Percentiles rank a stretch among this genome's conserved stretches.
phyloP scores from a whole-genome alignment of 2,113 vertebrate species.

The Mirounga angustirostris region DNA sequence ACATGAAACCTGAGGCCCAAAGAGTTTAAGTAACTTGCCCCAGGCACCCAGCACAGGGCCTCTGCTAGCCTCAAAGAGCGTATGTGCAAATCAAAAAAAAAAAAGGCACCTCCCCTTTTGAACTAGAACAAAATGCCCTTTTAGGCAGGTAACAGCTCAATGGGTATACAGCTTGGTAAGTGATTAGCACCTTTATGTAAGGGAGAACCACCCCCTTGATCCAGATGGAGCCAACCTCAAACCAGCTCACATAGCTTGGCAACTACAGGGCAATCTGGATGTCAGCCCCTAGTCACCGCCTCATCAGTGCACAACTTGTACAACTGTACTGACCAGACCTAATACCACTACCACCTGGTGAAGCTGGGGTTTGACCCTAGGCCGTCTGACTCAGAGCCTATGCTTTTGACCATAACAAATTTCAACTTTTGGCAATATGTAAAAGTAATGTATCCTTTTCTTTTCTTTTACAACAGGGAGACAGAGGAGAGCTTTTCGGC shows the following conservation, averaged over 20 bases:
- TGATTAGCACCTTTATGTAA: neutral
- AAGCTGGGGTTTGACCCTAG: neutral
- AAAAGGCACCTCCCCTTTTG: neutral
- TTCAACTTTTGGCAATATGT: neutral
- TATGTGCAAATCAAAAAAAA: neutral
- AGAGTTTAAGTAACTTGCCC: neutral
- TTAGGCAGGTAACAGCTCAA: neutral
- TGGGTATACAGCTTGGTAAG: neutral
- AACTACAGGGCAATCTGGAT: neutral
- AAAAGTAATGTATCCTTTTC: neutral
- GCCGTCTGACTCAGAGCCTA: neutral
- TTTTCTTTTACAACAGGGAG: neutral
- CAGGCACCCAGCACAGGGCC: neutral
- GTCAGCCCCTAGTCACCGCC: too few species aligned
- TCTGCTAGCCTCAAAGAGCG: neutral
- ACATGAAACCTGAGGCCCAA: neutral
- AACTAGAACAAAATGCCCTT: neutral
- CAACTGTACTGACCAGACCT: neutral
- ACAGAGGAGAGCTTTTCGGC: neutral
- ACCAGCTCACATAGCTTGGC: neutral
- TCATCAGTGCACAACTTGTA: neutral
- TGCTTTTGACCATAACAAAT: neutral
- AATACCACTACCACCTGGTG: accelerated
- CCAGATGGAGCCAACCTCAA: neutral
- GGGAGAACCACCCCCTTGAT: neutral